phyloP scores from a whole-genome alignment of 2,888 invertebrate species.

The Diogma glabrata region DNA sequence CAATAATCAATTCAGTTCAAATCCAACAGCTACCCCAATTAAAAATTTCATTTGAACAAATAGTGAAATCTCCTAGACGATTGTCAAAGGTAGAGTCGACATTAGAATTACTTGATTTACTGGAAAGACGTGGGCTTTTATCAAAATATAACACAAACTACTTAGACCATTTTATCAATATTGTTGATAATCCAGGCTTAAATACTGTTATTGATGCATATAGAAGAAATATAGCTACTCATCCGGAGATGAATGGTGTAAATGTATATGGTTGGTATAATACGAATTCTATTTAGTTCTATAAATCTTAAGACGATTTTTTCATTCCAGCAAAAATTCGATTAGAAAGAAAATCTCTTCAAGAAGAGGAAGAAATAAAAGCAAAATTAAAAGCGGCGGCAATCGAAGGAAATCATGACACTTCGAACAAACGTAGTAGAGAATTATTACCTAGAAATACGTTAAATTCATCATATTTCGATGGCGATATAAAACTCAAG shows the following conservation, averaged over 20 bases:
- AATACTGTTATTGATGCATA: background rate
- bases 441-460: background rate
- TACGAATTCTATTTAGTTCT: too few relatives aligned
- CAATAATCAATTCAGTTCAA: too few relatives aligned
- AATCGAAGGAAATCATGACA: background rate
- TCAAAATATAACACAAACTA: background rate
- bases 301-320: too few relatives aligned
- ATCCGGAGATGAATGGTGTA: background rate
- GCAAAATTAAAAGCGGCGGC: background rate
- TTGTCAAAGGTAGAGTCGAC: conserved; percentile 23
- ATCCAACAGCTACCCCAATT: too few relatives aligned
- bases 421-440: too few relatives aligned
- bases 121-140: conserved; percentile 25
- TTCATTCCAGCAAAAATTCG: too few relatives aligned
- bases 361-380: background rate
- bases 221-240: background rate
- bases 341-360: background rate
- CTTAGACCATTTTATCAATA: background rate
- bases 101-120: conserved; percentile 25
- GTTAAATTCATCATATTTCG: background rate
- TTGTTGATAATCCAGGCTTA: background rate
- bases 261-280: background rate
- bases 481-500: background rate
- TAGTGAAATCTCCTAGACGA: conserved; percentile 26
- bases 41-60: too few relatives aligned